Percentiles rank a stretch among this genome's conserved stretches.
phyloP scores from a whole-genome alignment of 2,113 vertebrate genomes.

The Tapirus terrestris region DNA sequence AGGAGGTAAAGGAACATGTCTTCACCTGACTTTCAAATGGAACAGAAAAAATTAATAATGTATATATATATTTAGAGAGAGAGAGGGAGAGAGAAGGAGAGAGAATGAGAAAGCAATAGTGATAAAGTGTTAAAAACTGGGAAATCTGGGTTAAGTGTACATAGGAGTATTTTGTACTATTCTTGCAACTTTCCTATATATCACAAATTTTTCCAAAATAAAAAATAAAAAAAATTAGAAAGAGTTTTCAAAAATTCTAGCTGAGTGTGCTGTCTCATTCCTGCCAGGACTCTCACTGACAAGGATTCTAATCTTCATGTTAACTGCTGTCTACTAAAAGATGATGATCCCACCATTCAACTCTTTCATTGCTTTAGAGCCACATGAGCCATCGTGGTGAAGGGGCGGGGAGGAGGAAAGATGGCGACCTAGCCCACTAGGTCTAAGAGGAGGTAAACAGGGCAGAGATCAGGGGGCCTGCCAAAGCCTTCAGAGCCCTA shows the following conservation, averaged over 20 bases:
- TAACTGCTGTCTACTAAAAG: background rate
- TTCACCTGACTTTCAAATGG: background rate
- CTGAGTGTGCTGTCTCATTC: background rate
- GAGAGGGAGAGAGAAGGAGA: background rate
- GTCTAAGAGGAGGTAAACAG: background rate
- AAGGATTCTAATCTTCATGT: background rate
- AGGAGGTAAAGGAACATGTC: background rate
- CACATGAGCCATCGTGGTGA: background rate
- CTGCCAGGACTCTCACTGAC: background rate
- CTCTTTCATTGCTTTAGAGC: background rate
- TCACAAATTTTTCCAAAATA: background rate
- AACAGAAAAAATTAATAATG: background rate
- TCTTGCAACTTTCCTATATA: background rate
- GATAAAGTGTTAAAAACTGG: background rate
- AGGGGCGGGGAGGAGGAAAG: background rate
- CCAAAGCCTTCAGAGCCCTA: background rate
- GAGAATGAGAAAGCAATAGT: background rate
- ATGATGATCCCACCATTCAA: background rate
- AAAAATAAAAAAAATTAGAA: background rate
- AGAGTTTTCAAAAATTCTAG: background rate
- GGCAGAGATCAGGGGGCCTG: background rate
- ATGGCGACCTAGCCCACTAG: background rate
- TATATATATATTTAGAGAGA: background rate
- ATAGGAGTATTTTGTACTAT: background rate
- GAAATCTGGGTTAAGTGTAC: background rate